Conservation (phyloP, 2,113 vertebrate genomes). For the Ptychochromis oligacanthus region DNA sequence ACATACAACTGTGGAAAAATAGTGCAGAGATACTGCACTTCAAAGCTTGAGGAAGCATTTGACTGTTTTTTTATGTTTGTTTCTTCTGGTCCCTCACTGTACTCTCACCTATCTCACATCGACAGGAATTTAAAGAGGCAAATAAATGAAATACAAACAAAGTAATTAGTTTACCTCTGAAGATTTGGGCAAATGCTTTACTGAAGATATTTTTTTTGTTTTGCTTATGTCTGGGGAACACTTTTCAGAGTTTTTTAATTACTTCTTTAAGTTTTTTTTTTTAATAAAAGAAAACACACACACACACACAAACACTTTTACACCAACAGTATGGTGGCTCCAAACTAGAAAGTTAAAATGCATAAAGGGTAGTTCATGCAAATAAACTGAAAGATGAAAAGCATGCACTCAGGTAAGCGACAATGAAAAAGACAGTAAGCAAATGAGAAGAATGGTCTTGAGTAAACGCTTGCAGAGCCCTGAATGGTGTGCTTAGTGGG, state of each 20-base stretch:
- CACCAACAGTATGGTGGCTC: neutral
- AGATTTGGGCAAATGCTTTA: conserved; percentile 66
- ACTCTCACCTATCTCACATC: conserved; percentile 67
- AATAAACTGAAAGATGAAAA: neutral
- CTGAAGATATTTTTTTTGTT: conserved; percentile 59
- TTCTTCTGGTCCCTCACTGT: conserved; percentile 33
- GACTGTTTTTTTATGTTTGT: conserved; percentile 62
- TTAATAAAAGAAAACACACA: neutral
- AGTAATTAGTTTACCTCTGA: conserved; percentile 71
- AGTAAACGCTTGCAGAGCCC: neutral
- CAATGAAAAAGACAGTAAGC: neutral
- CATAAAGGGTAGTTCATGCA: neutral
- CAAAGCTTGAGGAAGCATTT: conserved; percentile 56
- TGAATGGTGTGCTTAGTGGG: neutral
- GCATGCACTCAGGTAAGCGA: neutral
- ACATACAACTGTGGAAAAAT: conserved; percentile 14
- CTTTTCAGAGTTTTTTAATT: conserved; percentile 60
- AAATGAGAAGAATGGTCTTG: neutral
- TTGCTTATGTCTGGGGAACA: conserved; percentile 49
- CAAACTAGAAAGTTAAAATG: neutral
- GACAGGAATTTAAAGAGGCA: conserved; percentile 52
- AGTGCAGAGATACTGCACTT: conserved; percentile 60
- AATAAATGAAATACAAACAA: conserved; percentile 60
- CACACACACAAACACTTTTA: neutral
- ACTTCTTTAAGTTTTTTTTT: conserved; percentile 28